These are phyloP conservation scores for Gallirallus australis DNA, from an alignment of 2,797 vertebrate genomes.

Conservation along the genomic window DNA sequence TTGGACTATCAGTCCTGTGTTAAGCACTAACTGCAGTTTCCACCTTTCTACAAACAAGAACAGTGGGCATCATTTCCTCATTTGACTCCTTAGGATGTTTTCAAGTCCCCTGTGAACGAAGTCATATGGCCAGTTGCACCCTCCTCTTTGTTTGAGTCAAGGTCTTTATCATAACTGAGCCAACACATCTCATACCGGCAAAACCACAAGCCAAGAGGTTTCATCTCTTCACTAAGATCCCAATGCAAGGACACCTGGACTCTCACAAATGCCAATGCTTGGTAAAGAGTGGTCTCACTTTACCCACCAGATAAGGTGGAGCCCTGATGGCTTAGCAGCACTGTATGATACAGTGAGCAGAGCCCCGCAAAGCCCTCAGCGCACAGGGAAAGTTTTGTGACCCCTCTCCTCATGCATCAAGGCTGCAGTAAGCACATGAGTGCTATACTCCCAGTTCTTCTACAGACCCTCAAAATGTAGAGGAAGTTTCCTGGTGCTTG, in stretches of 20 bases:
- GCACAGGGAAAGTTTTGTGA: not conserved
- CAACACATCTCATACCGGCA: not conserved
- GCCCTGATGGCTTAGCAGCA: not conserved
- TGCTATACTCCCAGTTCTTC: not conserved
- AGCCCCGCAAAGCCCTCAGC: not conserved
- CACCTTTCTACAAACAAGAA: not conserved
- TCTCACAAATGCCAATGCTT: not conserved
- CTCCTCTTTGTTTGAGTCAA: not conserved
- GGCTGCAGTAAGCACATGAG: not conserved
- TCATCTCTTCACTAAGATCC: not conserved
- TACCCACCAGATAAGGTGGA: not conserved
- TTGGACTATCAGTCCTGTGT: not conserved
- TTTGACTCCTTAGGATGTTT: not conserved
- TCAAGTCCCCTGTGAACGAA: not conserved
- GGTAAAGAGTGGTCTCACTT: not conserved
- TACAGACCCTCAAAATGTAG: not conserved
- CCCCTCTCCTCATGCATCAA: not conserved
- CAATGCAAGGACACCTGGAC: not conserved
- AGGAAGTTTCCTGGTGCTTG: not conserved
- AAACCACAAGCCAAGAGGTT: not conserved
- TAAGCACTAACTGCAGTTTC: not conserved
- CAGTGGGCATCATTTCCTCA: not conserved
- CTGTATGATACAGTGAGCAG: not conserved
- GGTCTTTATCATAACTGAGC: not conserved
- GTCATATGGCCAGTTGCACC: accelerated